Base-by-base conservation (phyloP, 2,113 vertebrate genomes). In the Struthidea cinerea region DNA sequence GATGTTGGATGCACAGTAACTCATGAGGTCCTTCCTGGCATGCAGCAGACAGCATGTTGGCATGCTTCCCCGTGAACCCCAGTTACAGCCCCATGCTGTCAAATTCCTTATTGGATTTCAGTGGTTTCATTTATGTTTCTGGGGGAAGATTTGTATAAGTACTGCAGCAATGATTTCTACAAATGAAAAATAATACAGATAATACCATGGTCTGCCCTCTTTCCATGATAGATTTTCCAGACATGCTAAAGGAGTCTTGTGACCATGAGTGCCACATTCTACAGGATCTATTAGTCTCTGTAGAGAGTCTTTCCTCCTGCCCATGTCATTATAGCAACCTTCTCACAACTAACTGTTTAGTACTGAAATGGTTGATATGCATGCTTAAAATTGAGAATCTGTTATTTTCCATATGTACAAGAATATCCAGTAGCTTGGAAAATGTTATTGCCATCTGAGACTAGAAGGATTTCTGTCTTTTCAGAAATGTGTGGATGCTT, bases 21-120 rank as follows among this genome's bases (percentile, higher is more conserved):
- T 18, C 0, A 0, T 18, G 7, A 7, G 4, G 7, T 75, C 9
- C 50, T 69, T 75, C 37, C 20, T 41, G 22, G 5, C 27, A 9
- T 2, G 2, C 5, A 32, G 10, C 9, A 2, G 30, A 7, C 21
- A 5, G 33, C 15, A 27, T 12, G 11, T 5, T 50, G 15, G 8
- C 6, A 2, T 39, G 13, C 24, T 73, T 92, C 47, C 28, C 28
- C 27, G 2, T 13, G 12, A 85, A 18, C 1, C 35, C 21, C 2
- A 0, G 33, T n/a, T 65, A 32, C 20, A 89, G 13, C 6, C 21
- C 55, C 26, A 17, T 32, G 15, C 21, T 63, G 2, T 41, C 30
- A 9, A 21, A 3, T 41, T 65, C 35, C 3, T 28, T 37, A 5
- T 6, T 4, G 3, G 7, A 44, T 50, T 91, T 79, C n/a, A 59